phyloP scores from a whole-genome alignment of 2,888 invertebrate species.

The Parascotia fuliginaria region DNA sequence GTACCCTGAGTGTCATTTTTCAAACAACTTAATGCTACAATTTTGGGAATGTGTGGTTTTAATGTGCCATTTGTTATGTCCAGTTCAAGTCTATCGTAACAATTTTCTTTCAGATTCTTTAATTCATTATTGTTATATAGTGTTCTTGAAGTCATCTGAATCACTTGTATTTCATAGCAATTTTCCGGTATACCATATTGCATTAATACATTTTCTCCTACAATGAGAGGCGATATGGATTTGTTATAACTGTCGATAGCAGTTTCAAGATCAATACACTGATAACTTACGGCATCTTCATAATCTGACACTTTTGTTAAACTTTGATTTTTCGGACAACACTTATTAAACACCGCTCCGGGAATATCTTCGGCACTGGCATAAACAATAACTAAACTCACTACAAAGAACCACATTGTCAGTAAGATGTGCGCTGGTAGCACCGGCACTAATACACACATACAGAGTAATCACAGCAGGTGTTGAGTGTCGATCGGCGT shows the following conservation, averaged over 20 bases:
- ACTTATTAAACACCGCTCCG: conserved; percentile 67
- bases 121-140: conserved; percentile 41
- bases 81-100: conserved; percentile 67
- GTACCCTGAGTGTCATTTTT: conserved; percentile 47
- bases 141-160: conserved; percentile 43
- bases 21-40: conserved; percentile 63
- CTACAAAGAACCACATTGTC: conserved; percentile 64
- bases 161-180: conserved; percentile 56
- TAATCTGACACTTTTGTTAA: conserved; percentile 59
- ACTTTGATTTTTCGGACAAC: conserved; percentile 65
- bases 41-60: conserved; percentile 63
- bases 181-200: conserved; percentile 60
- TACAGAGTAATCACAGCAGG: conserved; percentile 62
- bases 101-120: conserved; percentile 41
- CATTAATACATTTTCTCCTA: conserved; percentile 56
- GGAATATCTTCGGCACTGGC: conserved; percentile 43
- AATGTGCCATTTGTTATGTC: conserved; percentile 62
- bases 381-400: conserved; percentile 52
- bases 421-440: conserved; percentile 31
- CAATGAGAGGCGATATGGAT: conserved; percentile 56
- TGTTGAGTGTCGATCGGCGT: conserved; percentile 66
- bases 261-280: conserved; percentile 61
- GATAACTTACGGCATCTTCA: conserved; percentile 49
- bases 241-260: conserved; percentile 52
- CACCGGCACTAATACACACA: conserved; percentile 34